These are phyloP conservation scores for Hephaestus fuliginosus DNA, from an alignment of 2,797 vertebrate species.

Conservation along the genomic window DNA sequence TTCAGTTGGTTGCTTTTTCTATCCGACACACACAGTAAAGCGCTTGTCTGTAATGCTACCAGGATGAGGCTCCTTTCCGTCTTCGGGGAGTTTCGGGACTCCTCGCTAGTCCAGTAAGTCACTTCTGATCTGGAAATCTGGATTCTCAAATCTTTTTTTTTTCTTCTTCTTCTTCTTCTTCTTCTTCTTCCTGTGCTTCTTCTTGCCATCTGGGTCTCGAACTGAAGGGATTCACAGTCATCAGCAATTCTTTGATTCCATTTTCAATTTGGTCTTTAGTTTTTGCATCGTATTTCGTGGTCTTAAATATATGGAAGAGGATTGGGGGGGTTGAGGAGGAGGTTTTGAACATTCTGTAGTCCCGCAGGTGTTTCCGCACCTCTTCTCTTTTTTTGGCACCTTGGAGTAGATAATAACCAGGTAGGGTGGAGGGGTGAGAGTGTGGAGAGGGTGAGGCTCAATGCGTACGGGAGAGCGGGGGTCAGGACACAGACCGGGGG, in stretches of 20 bases:
- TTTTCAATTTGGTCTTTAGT: constrained; percentile 66
- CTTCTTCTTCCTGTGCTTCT: constrained; percentile 83
- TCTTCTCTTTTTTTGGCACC: constrained; percentile 93
- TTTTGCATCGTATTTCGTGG: constrained; percentile 70
- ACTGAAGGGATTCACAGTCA: constrained; percentile 78
- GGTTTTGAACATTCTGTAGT: constrained; percentile 83
- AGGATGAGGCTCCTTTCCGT: constrained; percentile 41
- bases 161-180: no score
- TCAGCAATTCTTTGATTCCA: constrained; percentile 53
- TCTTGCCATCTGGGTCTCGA: constrained; percentile 81
- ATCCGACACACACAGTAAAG: constrained; percentile 76
- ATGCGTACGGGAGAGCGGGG: constrained; percentile 61
- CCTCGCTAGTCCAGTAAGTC: constrained; percentile 24
- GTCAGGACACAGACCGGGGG: constrained; percentile 38
- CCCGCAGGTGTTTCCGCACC: constrained; percentile 80
- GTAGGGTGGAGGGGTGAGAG: constrained; percentile 24
- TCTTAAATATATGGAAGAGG: constrained; percentile 61
- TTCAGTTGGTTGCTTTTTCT: constrained; percentile 48
- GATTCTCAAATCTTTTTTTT: constrained; percentile 25
- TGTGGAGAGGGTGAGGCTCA: constrained; percentile 58
- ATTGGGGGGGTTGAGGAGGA: not conserved
- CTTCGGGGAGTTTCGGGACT: constrained; percentile 30
- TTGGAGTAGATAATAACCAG: constrained; percentile 81
- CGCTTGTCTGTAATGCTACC: constrained; percentile 81
- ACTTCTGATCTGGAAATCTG: constrained; percentile 48